Evolutionary conservation across 2,797 vertebrate species (phyloP).

Genomic region (Gambusia yucatana): DNA sequence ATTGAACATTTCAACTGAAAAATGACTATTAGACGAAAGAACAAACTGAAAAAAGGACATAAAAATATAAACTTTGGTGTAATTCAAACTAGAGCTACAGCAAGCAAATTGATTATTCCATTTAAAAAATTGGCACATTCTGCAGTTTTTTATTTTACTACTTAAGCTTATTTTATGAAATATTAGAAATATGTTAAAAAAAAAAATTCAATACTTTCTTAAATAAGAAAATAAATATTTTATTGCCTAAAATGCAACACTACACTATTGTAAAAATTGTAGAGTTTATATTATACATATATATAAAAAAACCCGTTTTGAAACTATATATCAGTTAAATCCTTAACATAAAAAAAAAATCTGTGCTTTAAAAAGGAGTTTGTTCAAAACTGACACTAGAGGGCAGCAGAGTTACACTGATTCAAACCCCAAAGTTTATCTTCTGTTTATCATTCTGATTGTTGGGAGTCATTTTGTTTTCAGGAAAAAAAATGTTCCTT

Average conservation of each 20-base stretch:
- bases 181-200: not conserved
- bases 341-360: no score
- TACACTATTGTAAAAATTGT: no score
- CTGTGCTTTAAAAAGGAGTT: no score
- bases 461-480: not conserved
- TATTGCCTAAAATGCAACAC: not conserved
- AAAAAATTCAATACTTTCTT: not conserved
- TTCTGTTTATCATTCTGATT: not conserved
- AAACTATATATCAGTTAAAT: no score
- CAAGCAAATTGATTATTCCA: not conserved
- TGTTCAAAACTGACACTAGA: conserved; percentile 3
- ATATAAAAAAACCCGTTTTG: no score
- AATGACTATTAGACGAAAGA: not conserved
- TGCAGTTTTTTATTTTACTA: not conserved
- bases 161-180: not conserved
- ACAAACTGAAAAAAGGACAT: not conserved
- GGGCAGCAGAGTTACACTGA: not conserved
- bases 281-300: no score
- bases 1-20: not conserved
- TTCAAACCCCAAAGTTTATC: not conserved
- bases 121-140: not conserved
- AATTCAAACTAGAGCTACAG: not conserved
- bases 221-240: not conserved
- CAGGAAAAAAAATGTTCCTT: not conserved
- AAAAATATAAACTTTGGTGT: not conserved